Conservation (phyloP, 2,888 invertebrate genomes). For the Embidobia sp. region DNA sequence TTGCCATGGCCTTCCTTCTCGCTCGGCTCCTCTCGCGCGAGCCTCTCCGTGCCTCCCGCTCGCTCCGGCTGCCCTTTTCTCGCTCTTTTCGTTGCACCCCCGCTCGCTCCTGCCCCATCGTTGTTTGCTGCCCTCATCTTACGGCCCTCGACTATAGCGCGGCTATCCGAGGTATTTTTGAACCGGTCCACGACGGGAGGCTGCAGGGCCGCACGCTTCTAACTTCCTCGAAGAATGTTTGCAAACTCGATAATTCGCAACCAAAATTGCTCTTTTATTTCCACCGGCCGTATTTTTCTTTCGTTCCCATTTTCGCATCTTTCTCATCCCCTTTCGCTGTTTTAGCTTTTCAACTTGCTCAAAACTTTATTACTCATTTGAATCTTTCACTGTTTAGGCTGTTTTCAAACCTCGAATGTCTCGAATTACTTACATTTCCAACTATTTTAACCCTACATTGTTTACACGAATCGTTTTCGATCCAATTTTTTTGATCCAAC, state of each 20-base stretch:
- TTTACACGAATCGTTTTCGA: too few relatives aligned
- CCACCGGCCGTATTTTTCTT: neutral
- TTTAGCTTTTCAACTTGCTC: too few relatives aligned
- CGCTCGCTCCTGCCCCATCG: conserved; percentile 63
- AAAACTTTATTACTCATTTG: too few relatives aligned
- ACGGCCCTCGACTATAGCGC: conserved; percentile 72
- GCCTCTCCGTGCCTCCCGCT: conserved; percentile 20
- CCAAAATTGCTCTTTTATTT: conserved; percentile 20
- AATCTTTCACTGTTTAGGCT: too few relatives aligned
- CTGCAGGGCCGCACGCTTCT: conserved; percentile 75
- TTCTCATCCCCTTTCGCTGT: too few relatives aligned
- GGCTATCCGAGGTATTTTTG: conserved; percentile 81
- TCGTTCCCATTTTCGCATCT: too few relatives aligned
- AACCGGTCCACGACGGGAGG: conserved; percentile 80
- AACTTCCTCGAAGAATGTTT: conserved; percentile 68
- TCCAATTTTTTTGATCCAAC: too few relatives aligned
- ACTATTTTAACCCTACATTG: too few relatives aligned
- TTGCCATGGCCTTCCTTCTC: too few relatives aligned
- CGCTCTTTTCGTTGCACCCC: conserved; percentile 60
- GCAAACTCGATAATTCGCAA: conserved; percentile 52
- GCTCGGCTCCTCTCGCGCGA: conserved; percentile 57
- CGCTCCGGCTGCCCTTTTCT: conserved; percentile 59
- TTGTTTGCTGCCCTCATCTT: conserved; percentile 56
- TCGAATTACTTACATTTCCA: too few relatives aligned
- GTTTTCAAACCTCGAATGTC: too few relatives aligned